Base-by-base conservation (phyloP, 2,888 invertebrate species). In the Pocota personata region DNA sequence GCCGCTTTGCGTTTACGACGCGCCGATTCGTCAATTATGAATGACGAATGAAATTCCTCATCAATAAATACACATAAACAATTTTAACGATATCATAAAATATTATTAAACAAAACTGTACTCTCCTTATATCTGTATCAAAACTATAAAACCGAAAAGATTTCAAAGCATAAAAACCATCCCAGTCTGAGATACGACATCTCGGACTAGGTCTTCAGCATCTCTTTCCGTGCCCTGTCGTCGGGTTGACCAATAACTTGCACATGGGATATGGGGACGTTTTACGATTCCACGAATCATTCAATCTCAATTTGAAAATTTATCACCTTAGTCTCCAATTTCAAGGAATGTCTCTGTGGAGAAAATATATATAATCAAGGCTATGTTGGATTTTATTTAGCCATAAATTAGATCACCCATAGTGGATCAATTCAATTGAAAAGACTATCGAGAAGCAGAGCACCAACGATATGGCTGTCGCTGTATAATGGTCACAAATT, bases 11-110 rank as follows among this genome's bases (percentile, higher is more conserved):
- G 21, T 67, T 67, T 71, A 62, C 58, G 75, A 52, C 43, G 12
- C 19, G 40, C 27, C 55, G 78, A 84, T 73, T 50, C 79, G 69
- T 79, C 84, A 84, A 84, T 80, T 86, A 86, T 86, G 86, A 80
- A 80, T 80, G 80, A 86, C 76, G 67, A 86, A 80, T 67, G 80
- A 72, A 86, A 86, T 80, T 76, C 86, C 80, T 80, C 80, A 86
- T 80, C 86, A 86, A 86, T 86, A 86, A 86, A 80, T 76, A 8
- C 62, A 71, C 73, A 84, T 84, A 84, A 84, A 80, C 86, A 80
- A 80, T 80, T 80, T 86, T 86, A 80, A 86, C 86, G 80, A 86
- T 60, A 43, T 19, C 71, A 76, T 86, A 86, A 80, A 80, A 46
- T 60, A 67, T 76, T 79, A 79, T 66, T 67, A 76, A 76, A 76